Conservation (phyloP, 2,113 vertebrate genomes). For the Phycodurus eques region DNA sequence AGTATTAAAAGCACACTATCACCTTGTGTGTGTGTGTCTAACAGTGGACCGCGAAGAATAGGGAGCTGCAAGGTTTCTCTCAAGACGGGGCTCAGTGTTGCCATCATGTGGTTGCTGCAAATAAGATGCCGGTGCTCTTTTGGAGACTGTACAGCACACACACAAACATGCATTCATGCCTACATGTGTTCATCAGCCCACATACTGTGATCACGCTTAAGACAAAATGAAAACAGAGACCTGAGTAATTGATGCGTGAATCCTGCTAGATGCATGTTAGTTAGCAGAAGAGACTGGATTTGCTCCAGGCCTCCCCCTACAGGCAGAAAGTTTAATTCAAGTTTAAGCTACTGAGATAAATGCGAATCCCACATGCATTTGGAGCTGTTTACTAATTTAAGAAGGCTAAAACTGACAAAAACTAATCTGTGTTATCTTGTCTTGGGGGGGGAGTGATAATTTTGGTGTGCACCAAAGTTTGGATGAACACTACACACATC, state of each 20-base stretch:
- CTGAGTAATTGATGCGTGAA: not conserved
- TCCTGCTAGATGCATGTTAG: not conserved
- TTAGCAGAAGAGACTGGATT: not conserved
- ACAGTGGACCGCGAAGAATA: slow-evolving; percentile 16
- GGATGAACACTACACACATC: not conserved
- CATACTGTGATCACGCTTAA: not conserved
- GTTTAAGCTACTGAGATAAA: not conserved
- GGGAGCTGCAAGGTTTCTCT: slow-evolving; percentile 20
- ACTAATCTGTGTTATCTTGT: not conserved
- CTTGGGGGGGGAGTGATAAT: not conserved
- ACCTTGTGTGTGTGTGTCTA: slow-evolving; percentile 37
- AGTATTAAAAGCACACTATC: slow-evolving; percentile 71
- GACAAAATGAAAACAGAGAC: not conserved
- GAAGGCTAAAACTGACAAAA: not conserved
- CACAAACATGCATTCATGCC: slow-evolving; percentile 13
- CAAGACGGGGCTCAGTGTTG: slow-evolving; percentile 57
- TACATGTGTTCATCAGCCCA: not conserved
- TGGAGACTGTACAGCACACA: not conserved
- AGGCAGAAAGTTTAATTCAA: not conserved
- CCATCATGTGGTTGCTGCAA: slow-evolving; percentile 61
- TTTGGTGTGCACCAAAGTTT: not conserved
- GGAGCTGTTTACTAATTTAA: not conserved
- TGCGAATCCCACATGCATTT: not conserved
- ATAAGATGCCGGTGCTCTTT: slow-evolving; percentile 10
- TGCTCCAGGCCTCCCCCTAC: not conserved